Evolutionary conservation across 2,797 vertebrate species (phyloP).

Genomic region (Peromyscus aztecus): DNA sequence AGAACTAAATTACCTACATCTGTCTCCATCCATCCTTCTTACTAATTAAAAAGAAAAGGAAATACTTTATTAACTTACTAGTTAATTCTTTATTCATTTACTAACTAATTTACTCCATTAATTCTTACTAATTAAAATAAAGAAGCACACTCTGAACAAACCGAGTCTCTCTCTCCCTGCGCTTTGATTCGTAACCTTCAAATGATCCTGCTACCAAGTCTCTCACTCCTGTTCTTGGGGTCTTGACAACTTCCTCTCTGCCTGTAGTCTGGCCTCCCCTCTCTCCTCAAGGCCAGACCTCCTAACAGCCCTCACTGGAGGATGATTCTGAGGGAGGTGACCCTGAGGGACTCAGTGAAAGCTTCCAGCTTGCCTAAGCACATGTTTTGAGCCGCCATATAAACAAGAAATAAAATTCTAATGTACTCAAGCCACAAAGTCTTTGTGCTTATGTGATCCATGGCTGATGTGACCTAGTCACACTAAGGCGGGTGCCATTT

Average conservation of each 20-base stretch:
- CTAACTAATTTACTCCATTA: too few relatives aligned
- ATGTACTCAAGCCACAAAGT: not conserved
- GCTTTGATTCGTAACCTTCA: not conserved
- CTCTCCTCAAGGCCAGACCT: not conserved
- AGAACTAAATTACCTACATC: not conserved
- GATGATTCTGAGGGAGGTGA: not conserved
- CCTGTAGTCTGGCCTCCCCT: not conserved
- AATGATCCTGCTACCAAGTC: not conserved
- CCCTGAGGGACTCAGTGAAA: not conserved
- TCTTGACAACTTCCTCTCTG: not conserved
- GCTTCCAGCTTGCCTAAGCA: not conserved
- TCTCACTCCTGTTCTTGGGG: not conserved
- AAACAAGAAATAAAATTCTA: conserved; percentile 27
- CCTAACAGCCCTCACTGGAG: not conserved
- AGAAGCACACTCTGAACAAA: not conserved
- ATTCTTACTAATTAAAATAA: not conserved
- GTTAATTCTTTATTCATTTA: too few relatives aligned
- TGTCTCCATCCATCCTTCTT: not conserved
- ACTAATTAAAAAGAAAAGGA: not conserved
- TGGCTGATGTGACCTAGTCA: not conserved
- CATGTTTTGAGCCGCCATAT: not conserved
- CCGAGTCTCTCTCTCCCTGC: not conserved
- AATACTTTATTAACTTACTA: too few relatives aligned
- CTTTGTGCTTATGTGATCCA: not conserved
- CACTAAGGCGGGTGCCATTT: not conserved